A percentile compares a stretch with the other conserved stretches of the same genome.
These are phyloP conservation scores for Tethya wilhelma DNA, from an alignment of 37 sponge, comb jelly and placozoan species.

Conservation along the genomic window DNA sequence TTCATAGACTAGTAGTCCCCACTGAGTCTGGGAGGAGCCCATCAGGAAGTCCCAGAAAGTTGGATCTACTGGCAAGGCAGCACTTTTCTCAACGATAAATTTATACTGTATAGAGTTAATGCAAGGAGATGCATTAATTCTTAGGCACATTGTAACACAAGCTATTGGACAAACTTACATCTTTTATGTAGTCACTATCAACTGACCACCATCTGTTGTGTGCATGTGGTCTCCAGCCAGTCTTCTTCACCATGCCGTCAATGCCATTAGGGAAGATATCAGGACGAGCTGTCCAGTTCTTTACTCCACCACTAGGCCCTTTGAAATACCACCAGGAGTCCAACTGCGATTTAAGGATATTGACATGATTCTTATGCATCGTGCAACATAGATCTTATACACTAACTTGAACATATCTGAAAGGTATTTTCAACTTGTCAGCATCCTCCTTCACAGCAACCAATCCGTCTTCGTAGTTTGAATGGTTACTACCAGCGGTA, in stretches of 20 bases:
- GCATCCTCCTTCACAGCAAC: slow-evolving; percentile 68
- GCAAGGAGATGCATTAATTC: too few species aligned
- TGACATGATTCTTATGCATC: too few species aligned
- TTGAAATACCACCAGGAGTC: slow-evolving; percentile 93
- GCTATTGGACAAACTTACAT: slow-evolving; percentile 54
- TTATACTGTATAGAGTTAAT: too few species aligned
- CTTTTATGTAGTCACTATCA: slow-evolving; percentile 70
- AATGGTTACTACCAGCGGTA: slow-evolving; percentile 52
- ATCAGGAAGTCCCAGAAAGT: slow-evolving; percentile 75
- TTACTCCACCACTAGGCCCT: slow-evolving; percentile 61
- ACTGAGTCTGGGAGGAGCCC: slow-evolving; percentile 44
- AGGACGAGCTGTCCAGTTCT: slow-evolving; percentile 81
- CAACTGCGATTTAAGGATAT: too few species aligned
- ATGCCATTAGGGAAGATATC: slow-evolving; percentile 78
- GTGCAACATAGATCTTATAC: too few species aligned
- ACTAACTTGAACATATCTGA: slow-evolving; percentile 57
- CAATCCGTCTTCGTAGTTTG: slow-evolving; percentile 79
- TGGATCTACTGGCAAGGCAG: slow-evolving; percentile 51
- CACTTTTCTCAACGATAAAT: slow-evolving; percentile 56
- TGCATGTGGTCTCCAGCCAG: slow-evolving; percentile 64
- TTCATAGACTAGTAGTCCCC: slow-evolving; percentile 75
- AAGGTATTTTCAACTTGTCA: slow-evolving; percentile 53
- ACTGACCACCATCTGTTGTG: slow-evolving; percentile 84
- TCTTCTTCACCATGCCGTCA: slow-evolving; percentile 42
- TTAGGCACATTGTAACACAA: too few species aligned